Conservation (phyloP, 2,113 vertebrate genomes). For the Beaufortia kweichowensis region DNA sequence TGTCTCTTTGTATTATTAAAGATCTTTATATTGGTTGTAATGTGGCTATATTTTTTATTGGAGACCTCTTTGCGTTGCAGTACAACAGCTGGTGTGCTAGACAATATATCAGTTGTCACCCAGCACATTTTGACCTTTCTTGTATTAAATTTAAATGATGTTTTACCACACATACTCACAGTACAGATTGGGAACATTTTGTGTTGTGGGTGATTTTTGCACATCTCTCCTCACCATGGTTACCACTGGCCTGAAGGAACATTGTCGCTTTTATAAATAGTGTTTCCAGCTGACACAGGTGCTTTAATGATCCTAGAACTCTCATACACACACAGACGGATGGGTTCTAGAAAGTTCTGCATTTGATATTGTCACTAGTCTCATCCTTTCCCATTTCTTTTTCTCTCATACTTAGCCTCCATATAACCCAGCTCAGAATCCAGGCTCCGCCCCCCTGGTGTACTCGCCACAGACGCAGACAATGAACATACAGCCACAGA, state of each 20-base stretch:
- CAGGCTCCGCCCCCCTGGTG: constrained; percentile 87
- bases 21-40: too few species aligned
- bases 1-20: not conserved
- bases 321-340: not conserved
- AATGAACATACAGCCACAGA: constrained; percentile 94
- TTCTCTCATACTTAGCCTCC: constrained; percentile 76
- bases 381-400: constrained; percentile 5
- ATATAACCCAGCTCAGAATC: constrained; percentile 93
- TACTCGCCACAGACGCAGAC: constrained; percentile 92
- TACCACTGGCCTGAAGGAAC: constrained; percentile 28
- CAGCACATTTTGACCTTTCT: not conserved
- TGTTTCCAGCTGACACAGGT: constrained; percentile 36
- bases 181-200: not conserved
- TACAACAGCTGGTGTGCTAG: too few species aligned
- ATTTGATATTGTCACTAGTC: not conserved
- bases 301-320: constrained; percentile 35
- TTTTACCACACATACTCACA: not conserved
- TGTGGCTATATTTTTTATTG: too few species aligned
- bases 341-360: not conserved
- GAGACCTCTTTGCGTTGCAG: too few species aligned
- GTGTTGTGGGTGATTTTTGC: constrained; percentile 36
- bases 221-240: constrained; percentile 22
- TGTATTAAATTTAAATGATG: constrained; percentile 1
- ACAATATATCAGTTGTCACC: not conserved
- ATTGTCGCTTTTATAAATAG: constrained; percentile 51